Percentiles rank a stretch among this genome's conserved stretches.
phyloP scores from a whole-genome alignment of 2,113 vertebrate genomes.

The Amblyopsis rosae region DNA sequence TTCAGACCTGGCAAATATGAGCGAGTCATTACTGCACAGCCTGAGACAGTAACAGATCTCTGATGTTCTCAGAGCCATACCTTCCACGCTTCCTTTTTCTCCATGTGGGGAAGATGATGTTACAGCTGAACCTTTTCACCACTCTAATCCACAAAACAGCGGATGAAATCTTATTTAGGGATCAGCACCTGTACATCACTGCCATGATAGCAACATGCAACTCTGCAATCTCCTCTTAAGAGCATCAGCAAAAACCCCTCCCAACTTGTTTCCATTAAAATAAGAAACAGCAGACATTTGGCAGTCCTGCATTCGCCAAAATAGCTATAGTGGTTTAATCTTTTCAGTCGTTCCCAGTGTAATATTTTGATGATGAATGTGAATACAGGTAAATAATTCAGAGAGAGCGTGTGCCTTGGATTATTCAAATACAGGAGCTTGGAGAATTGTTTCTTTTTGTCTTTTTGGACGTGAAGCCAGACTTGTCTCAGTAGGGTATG shows the following conservation, averaged over 20 bases:
- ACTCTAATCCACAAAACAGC: conserved; percentile 68
- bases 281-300: conserved; percentile 34
- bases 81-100: conserved; percentile 38
- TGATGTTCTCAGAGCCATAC: conserved; percentile 39
- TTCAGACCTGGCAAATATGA: conserved; percentile 47
- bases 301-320: conserved; percentile 39
- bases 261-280: conserved; percentile 63
- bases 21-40: conserved; percentile 28
- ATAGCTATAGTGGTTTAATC: conserved; percentile 56
- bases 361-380: conserved; percentile 30
- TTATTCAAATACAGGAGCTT: conserved; percentile 71
- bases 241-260: conserved; percentile 68
- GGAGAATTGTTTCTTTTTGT: conserved; percentile 67
- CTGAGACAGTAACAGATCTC: conserved; percentile 50
- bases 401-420: conserved; percentile 53
- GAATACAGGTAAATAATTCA: conserved; percentile 43
- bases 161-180: conserved; percentile 75
- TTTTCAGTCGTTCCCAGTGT: conserved; percentile 53
- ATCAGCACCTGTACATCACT: conserved; percentile 70
- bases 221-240: conserved; percentile 70
- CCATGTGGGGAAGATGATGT: conserved; percentile 63
- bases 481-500: conserved; percentile 68
- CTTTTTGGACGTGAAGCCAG: conserved; percentile 65
- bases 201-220: conserved; percentile 71
- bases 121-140: conserved; percentile 71